These are phyloP conservation scores for Cryptotis parvus DNA, from an alignment of 2,113 vertebrate species.

Conservation along the genomic window DNA sequence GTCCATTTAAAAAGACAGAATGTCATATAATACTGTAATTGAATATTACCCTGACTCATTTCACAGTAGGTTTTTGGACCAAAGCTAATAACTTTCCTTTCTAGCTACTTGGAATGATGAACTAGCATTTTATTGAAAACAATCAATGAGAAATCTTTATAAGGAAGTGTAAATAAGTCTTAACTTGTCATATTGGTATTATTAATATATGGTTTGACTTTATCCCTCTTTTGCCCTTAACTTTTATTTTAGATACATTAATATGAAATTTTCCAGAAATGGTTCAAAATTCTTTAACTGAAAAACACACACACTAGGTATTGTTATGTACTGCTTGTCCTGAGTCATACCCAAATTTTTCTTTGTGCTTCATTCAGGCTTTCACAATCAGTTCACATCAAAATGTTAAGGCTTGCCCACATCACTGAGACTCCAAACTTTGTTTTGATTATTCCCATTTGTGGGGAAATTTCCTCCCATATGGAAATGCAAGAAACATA, in stretches of 20 bases:
- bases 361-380: slow-evolving; percentile 13
- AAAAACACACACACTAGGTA: background rate
- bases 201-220: background rate
- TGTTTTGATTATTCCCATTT: slow-evolving; percentile 68
- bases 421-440: slow-evolving; percentile 15
- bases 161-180: slow-evolving; percentile 38
- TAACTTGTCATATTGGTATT: background rate
- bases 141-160: slow-evolving; percentile 35
- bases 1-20: slow-evolving; percentile 15
- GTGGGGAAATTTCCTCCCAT: slow-evolving; percentile 40
- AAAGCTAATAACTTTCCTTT: slow-evolving; percentile 57
- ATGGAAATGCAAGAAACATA: slow-evolving; percentile 34
- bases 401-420: slow-evolving; percentile 1
- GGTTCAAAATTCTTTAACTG: slow-evolving; percentile 40
- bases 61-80: slow-evolving; percentile 33
- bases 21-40: slow-evolving; percentile 43
- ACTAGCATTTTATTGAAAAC: slow-evolving; percentile 51
- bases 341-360: background rate
- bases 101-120: slow-evolving; percentile 27
- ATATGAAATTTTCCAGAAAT: background rate
- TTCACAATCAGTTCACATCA: slow-evolving; percentile 48
- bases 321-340: background rate
- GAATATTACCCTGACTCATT: slow-evolving; percentile 17
- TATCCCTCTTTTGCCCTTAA: slow-evolving; percentile 5
- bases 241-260: slow-evolving; percentile 12